phyloP scores from a whole-genome alignment of 2,113 vertebrate species.

The Phylloscopus trochilus region DNA sequence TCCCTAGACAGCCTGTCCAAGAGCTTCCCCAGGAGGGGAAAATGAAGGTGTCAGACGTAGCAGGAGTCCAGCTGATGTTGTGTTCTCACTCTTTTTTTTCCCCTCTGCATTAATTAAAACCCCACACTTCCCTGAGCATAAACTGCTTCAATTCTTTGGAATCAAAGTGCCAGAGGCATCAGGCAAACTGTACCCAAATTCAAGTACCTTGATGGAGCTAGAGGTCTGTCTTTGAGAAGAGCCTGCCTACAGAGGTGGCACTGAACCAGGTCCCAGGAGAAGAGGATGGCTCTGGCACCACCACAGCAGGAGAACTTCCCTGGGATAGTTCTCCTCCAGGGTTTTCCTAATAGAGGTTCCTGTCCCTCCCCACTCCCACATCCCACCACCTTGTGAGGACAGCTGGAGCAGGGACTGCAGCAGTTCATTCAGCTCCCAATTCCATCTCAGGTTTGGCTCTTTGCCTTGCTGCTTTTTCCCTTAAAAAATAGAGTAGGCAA shows the following conservation, averaged over 20 bases:
- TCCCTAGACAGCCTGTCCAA: neutral
- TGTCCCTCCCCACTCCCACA: rapidly evolving
- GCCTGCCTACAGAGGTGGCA: neutral
- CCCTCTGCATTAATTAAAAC: neutral
- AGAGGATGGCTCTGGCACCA: neutral
- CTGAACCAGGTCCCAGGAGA: neutral
- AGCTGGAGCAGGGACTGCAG: neutral
- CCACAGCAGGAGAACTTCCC: neutral
- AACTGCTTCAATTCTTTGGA: neutral
- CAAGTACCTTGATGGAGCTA: neutral
- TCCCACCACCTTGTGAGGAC: neutral
- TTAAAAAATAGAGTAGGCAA: neutral
- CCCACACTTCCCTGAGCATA: neutral
- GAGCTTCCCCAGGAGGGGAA: neutral
- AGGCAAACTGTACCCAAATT: neutral
- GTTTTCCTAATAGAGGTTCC: neutral
- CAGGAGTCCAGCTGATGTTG: neutral
- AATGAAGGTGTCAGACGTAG: neutral
- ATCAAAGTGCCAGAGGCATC: neutral
- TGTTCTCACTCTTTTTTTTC: neutral
- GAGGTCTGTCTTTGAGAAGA: neutral
- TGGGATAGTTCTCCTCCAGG: neutral
- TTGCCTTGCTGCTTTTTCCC: neutral
- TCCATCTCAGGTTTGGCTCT: neutral
- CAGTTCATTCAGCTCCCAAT: neutral